These are phyloP conservation scores for Bufotes viridis DNA, from an alignment of 2,797 vertebrate species.

Conservation along the genomic window DNA sequence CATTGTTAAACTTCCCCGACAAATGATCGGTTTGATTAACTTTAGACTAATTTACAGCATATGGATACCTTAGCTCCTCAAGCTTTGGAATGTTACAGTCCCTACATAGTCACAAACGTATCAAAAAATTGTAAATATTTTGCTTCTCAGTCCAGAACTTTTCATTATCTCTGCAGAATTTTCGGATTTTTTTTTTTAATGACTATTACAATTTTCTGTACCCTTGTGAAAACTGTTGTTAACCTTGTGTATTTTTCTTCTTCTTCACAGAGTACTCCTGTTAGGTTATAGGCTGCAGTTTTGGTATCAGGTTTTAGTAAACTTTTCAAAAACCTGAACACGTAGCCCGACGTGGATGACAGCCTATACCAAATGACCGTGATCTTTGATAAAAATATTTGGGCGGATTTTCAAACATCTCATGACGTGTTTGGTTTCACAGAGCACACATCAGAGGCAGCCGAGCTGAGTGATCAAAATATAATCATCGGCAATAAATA, in stretches of 20 bases:
- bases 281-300: not conserved
- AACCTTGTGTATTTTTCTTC: not conserved
- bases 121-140: no score
- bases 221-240: not conserved
- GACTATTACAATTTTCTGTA: not conserved
- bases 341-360: not conserved
- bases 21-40: no score
- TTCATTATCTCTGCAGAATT: no score
- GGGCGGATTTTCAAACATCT: slow-evolving; percentile 49
- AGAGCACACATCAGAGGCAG: not conserved
- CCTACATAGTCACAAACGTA: not conserved
- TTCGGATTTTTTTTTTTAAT: not conserved
- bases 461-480: slow-evolving; percentile 11
- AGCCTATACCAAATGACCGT: not conserved
- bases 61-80: no score
- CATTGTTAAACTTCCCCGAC: no score
- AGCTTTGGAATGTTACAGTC: not conserved
- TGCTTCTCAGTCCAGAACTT: no score
- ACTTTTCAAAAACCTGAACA: not conserved
- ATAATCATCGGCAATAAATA: slow-evolving; percentile 33
- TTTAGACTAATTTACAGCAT: no score
- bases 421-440: slow-evolving; percentile 45
- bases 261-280: not conserved
- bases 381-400: slow-evolving; percentile 40
- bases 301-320: not conserved